A percentile compares a stretch with the other conserved stretches of the same genome.
Conservation (phyloP, 2,113 vertebrate genomes). For the Todiramphus chloris region DNA sequence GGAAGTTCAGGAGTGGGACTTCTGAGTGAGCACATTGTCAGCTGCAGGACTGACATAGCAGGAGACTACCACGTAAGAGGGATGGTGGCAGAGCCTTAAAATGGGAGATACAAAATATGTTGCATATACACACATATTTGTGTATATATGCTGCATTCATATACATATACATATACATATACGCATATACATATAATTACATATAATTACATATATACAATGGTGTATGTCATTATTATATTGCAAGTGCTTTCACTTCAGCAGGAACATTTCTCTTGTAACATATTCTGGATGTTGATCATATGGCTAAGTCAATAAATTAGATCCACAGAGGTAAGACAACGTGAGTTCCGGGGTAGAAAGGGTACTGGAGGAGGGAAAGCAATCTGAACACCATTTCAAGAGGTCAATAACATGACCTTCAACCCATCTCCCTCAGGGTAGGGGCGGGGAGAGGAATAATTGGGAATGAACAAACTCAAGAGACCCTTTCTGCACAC, state of each 20-base stretch:
- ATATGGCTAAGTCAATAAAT: not conserved
- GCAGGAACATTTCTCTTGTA: not conserved
- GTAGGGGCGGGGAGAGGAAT: conserved; percentile 4
- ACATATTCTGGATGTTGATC: not conserved
- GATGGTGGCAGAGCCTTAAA: not conserved
- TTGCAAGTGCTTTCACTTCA: not conserved
- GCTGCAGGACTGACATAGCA: not conserved
- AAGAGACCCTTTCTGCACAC: not conserved
- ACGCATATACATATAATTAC: not conserved
- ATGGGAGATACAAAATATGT: not conserved
- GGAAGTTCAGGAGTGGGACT: not conserved
- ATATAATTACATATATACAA: not conserved
- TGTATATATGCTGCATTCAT: not conserved
- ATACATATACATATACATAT: not conserved
- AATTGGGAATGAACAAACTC: conserved; percentile 21
- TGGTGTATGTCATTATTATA: not conserved
- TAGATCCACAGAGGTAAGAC: not conserved
- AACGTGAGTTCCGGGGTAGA: not conserved
- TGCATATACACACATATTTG: not conserved
- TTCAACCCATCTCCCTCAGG: conserved; percentile 19
- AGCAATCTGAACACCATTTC: not conserved
- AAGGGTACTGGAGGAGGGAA: not conserved
- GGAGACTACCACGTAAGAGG: not conserved
- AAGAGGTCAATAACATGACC: conserved; percentile 27
- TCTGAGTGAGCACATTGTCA: not conserved